Conservation (phyloP, 1,140 invertebrate species). For the Phthorimaea operculella region DNA sequence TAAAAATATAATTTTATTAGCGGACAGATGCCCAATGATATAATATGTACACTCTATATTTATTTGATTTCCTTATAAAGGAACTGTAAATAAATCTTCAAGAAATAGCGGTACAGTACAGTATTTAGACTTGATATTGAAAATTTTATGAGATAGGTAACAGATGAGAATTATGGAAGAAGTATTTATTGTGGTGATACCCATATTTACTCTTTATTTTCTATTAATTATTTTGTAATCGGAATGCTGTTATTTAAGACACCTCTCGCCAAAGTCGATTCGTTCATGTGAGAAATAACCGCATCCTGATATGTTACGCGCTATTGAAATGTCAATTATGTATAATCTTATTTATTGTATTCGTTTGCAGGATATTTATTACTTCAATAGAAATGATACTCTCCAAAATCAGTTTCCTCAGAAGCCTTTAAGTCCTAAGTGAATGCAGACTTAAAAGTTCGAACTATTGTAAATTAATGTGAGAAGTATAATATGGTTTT, state of each 20-base stretch:
- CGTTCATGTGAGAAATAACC: constrained; percentile 20
- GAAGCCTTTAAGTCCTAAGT: constrained; percentile 20
- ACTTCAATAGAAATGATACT: constrained; percentile 17
- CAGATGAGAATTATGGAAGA: constrained; percentile 49
- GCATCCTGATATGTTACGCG: constrained; percentile 33
- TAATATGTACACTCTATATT: constrained; percentile 36
- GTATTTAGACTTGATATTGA: constrained; percentile 55
- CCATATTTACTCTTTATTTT: constrained; percentile 40
- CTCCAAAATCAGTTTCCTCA: constrained; percentile 21
- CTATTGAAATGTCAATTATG: constrained; percentile 57
- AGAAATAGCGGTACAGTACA: constrained; percentile 48
- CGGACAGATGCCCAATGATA: constrained; percentile 52
- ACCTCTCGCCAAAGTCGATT: constrained; percentile 17
- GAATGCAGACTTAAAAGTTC: constrained; percentile 39
- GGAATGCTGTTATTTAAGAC: constrained; percentile 35
- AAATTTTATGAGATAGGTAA: constrained; percentile 46
- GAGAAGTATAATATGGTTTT: constrained; percentile 66
- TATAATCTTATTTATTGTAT: constrained; percentile 12
- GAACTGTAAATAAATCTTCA: constrained; percentile 57
- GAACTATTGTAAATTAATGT: constrained; percentile 32
- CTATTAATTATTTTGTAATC: constrained; percentile 26
- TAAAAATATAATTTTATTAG: constrained; percentile 62
- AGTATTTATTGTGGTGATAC: constrained; percentile 52
- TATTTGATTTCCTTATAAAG: constrained; percentile 55
- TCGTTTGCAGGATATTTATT: constrained; percentile 24